Percentiles rank a stretch among this genome's conserved stretches.
Evolutionary conservation across 2,888 invertebrate species (phyloP).

Genomic region (Sceliomorpha sp.): DNA sequence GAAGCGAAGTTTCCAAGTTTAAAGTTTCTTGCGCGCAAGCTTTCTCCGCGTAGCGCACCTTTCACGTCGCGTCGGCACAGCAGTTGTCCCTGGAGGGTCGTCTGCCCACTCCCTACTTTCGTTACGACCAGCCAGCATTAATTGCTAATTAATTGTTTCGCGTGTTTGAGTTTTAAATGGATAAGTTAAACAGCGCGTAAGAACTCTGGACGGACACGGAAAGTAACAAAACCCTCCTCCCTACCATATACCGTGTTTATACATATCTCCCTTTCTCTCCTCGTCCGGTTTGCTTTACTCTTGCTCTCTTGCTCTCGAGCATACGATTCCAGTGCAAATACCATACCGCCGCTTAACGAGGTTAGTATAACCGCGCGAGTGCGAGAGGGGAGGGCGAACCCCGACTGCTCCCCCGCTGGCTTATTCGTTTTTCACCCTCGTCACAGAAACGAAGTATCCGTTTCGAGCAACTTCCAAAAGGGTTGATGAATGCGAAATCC

Average conservation of each 20-base stretch:
- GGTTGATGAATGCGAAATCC: constrained; percentile 50
- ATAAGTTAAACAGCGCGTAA: constrained; percentile 74
- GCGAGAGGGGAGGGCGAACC: too few relatives aligned
- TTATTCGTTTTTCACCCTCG: constrained; percentile 69
- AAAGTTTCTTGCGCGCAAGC: constrained; percentile 76
- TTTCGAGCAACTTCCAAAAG: constrained; percentile 43
- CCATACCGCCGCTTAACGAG: constrained; percentile 62
- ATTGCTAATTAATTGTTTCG: constrained; percentile 79
- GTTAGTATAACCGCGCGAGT: constrained; percentile 67
- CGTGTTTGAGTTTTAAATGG: constrained; percentile 77
- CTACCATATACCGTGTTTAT: constrained; percentile 12
- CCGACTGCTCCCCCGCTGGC: constrained; percentile 53
- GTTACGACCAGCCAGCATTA: constrained; percentile 68
- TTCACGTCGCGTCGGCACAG: constrained; percentile 48
- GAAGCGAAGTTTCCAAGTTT: constrained; percentile 76
- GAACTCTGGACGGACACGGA: constrained; percentile 56
- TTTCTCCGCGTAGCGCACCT: constrained; percentile 50
- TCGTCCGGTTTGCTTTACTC: constrained; percentile 16
- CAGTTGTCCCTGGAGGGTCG: constrained; percentile 57
- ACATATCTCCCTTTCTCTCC: constrained; percentile 17
- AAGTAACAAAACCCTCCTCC: constrained; percentile 48
- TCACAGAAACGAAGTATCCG: constrained; percentile 60
- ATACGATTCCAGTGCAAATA: constrained; percentile 51
- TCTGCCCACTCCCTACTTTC: constrained; percentile 44
- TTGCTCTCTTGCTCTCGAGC: constrained; percentile 37